Evolutionary conservation across 2,113 vertebrate species (phyloP), one percentile per base, ranked within the genome.

Genomic region (Maccullochella peelii): DNA sequence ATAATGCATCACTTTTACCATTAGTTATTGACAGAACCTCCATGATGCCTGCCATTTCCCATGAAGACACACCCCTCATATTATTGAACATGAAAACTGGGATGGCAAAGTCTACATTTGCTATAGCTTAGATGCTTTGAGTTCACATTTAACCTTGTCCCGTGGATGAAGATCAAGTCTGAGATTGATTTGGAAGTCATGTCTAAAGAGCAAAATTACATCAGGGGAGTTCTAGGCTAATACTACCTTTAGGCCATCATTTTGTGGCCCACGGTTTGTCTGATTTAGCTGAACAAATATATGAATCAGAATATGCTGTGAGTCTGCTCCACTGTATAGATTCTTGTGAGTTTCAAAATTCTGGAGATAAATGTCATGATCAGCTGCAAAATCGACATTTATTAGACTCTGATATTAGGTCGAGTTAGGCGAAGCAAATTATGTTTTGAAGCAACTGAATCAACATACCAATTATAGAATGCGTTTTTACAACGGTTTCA

Each of bases 1-100:
- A 73, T 25, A 70, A 68, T 67, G 61, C 61, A 73, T 68, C 52
- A 27, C 71, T 23, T 63, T 27, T 47, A 47, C 16, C 11, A 49
- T 57, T 9, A 69, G 54, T 36, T 49, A 65, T 23, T 36, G 36
- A 38, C 58, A 18, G 40, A 74, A 5, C 10, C 25, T 76, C 16
- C 36, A 20, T n/a, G 33, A 62, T 84, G 44, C 69, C 27, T 62
- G 55, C 23, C 30, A 73, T 68, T 23, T 57, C 15, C 52, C 2
- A 15, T 57, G 25, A 54, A 20, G n/a, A 44, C 33, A 54, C 62
- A 23, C 33, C 40, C 1, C 16, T 38, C 25, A 47, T 25, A 27
- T 49, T 40, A 50, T 16, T 68, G 42, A 63, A 62, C 36, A 38
- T 50, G 21, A 4, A 50, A 33, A 68, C 40, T 47, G 38, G 62